A percentile compares a stretch with the other conserved stretches of the same genome.
Conservation (phyloP, 2,113 vertebrate species). For the Prionailurus viverrinus region DNA sequence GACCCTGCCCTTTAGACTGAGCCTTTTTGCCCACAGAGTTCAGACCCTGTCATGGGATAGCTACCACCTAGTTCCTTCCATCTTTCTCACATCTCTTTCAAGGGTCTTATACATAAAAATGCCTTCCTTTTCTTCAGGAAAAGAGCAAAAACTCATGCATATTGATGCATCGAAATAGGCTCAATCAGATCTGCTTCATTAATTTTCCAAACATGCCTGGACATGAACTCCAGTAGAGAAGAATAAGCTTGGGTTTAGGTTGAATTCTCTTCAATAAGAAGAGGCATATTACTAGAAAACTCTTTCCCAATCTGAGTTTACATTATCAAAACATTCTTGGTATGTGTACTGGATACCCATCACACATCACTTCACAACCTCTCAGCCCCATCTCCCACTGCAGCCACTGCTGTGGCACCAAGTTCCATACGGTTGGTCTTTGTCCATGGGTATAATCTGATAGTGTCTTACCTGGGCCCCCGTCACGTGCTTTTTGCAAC, state of each 20-base stretch:
- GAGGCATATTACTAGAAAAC: neutral
- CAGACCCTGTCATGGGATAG: neutral
- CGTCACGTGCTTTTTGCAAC: neutral
- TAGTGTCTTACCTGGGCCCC: neutral
- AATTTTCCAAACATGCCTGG: slow-evolving; percentile 46
- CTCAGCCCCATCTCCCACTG: neutral
- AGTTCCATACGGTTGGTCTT: neutral
- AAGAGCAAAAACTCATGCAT: slow-evolving; percentile 50
- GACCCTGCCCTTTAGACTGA: neutral
- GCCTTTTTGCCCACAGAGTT: neutral
- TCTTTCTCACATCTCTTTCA: neutral
- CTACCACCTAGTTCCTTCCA: neutral
- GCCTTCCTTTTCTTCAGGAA: neutral
- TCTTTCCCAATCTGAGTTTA: neutral
- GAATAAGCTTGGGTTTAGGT: neutral
- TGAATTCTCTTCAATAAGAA: slow-evolving; percentile 54
- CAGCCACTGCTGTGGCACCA: neutral
- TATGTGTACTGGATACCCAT: neutral
- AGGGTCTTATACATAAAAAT: neutral
- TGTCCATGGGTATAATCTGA: neutral
- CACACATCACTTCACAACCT: neutral
- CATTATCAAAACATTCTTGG: neutral
- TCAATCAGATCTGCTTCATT: slow-evolving; percentile 33
- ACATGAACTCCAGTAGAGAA: slow-evolving; percentile 51
- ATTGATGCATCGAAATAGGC: slow-evolving; percentile 8